Evolutionary conservation across 2,888 invertebrate species (phyloP).

Genomic region (Galeruca laticollis): DNA sequence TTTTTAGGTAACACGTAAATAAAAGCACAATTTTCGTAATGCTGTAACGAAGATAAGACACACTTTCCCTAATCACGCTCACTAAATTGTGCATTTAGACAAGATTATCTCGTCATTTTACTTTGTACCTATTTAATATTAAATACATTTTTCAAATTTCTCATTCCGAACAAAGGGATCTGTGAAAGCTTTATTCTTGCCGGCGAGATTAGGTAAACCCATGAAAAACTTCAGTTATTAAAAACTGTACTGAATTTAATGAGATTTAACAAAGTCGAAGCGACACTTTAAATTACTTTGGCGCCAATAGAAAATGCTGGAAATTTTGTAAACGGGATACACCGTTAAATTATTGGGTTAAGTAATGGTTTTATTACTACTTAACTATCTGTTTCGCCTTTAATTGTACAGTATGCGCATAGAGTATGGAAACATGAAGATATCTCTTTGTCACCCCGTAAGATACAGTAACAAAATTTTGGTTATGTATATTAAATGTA

Average conservation of each 20-base stretch:
- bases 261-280: constrained; percentile 21
- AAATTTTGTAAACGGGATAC: background rate
- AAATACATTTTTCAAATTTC: constrained; percentile 29
- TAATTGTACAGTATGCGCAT: no score
- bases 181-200: constrained; percentile 3
- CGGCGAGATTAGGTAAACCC: constrained; percentile 20
- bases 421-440: no score
- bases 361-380: background rate
- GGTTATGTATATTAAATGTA: no score
- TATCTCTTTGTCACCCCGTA: no score
- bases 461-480: no score
- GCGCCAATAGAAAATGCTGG: constrained; percentile 18
- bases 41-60: constrained; percentile 42
- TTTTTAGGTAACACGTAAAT: constrained; percentile 46
- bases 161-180: constrained; percentile 17
- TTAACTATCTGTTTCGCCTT: no score
- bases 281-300: constrained; percentile 31
- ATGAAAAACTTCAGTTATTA: constrained; percentile 26
- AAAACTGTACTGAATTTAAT: constrained; percentile 25
- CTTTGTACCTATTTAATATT: constrained; percentile 31
- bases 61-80: constrained; percentile 31
- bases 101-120: constrained; percentile 31
- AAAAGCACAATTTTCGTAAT: constrained; percentile 47
- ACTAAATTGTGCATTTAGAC: constrained; percentile 30
- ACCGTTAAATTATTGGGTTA: background rate